Conservation (phyloP, 2,888 invertebrate species). For the Thera britannica region DNA sequence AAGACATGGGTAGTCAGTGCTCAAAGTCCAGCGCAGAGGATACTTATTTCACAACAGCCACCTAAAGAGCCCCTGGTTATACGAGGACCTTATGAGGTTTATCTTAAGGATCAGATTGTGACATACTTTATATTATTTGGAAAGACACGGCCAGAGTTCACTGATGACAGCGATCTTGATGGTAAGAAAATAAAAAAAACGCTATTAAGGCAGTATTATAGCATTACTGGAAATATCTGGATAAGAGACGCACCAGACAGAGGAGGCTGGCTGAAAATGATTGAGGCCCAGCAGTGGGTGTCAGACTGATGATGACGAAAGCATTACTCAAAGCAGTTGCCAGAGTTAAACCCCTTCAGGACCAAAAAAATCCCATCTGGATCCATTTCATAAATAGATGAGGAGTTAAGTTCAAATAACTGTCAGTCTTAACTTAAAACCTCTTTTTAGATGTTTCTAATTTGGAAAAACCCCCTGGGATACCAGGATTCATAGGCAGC, state of each 20-base stretch:
- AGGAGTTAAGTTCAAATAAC: no score
- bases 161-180: conserved; percentile 85
- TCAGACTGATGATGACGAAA: no score
- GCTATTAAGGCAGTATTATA: no score
- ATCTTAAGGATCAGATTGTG: conserved; percentile 89
- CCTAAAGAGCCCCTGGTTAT: conserved; percentile 88
- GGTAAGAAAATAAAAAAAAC: conserved; percentile 71
- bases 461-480: conserved; percentile 85
- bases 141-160: conserved; percentile 79
- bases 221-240: no score
- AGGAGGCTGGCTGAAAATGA: no score
- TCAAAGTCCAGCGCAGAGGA: conserved; percentile 90
- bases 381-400: no score
- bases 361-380: no score
- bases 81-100: conserved; percentile 93
- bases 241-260: no score
- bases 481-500: conserved; percentile 76
- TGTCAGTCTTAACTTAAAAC: not conserved
- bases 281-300: no score
- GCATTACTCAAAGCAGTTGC: no score
- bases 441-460: conserved; percentile 88
- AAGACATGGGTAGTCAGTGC: conserved; percentile 97
- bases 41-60: conserved; percentile 87
- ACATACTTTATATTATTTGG: conserved; percentile 93
- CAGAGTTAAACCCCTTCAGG: no score